A percentile compares a stretch with the other conserved stretches of the same genome.
These are phyloP conservation scores for Plecturocebus donacophilus DNA, from an alignment of 2,113 vertebrate genomes.

Conservation along the genomic window DNA sequence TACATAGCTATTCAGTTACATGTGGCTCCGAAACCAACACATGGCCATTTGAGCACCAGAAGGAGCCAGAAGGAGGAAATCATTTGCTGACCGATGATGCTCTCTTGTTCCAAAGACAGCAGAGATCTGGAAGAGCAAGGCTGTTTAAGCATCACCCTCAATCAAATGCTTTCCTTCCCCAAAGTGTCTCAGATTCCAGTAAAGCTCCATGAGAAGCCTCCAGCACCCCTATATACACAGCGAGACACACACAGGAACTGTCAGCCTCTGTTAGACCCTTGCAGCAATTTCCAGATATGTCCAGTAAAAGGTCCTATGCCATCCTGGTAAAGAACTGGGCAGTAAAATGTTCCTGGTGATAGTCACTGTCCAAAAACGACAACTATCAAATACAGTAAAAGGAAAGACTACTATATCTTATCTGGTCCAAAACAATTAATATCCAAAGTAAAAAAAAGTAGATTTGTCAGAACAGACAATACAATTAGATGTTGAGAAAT, in stretches of 20 bases:
- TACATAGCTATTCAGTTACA: not conserved
- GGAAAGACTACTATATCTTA: not conserved
- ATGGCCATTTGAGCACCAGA: not conserved
- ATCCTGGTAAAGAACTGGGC: not conserved
- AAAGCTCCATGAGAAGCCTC: not conserved
- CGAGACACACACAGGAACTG: not conserved
- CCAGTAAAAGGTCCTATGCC: not conserved
- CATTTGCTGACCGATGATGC: too few relatives aligned
- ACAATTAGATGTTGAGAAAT: not conserved
- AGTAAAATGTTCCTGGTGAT: not conserved
- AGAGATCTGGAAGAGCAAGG: not conserved
- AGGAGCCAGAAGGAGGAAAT: not conserved
- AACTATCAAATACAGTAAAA: not conserved
- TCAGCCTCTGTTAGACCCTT: not conserved
- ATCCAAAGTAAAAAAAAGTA: not conserved
- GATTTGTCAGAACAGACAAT: not conserved
- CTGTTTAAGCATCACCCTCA: not conserved
- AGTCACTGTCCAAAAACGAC: not conserved
- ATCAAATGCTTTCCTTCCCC: not conserved
- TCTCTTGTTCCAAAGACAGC: not conserved
- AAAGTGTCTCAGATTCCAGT: not conserved
- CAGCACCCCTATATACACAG: not conserved
- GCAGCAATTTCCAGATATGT: not conserved
- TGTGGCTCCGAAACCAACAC: not conserved
- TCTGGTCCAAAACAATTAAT: not conserved